Evolutionary conservation across 2,797 vertebrate species (phyloP).

Genomic region (Anguilla pacifica): DNA sequence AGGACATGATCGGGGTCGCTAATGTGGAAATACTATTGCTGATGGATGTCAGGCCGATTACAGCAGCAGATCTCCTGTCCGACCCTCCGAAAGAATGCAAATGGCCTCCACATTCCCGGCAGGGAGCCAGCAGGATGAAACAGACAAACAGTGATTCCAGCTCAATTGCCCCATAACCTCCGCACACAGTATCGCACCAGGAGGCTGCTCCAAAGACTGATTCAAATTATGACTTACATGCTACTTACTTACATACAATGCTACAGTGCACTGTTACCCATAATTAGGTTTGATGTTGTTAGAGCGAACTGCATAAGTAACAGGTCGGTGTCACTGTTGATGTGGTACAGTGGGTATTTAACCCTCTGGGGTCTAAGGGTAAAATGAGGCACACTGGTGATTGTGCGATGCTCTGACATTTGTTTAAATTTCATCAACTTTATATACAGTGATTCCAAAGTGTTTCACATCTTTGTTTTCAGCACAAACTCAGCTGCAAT

Average conservation of each 20-base stretch:
- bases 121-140: neutral
- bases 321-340: neutral
- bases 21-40: conserved; percentile 1
- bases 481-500: too few species aligned
- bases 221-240: neutral
- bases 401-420: too few species aligned
- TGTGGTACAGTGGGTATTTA: neutral
- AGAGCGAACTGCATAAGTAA: neutral
- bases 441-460: too few species aligned
- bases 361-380: too few species aligned
- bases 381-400: too few species aligned
- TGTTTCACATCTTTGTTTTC: too few species aligned
- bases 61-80: neutral
- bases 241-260: neutral
- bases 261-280: neutral
- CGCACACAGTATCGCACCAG: neutral
- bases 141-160: neutral
- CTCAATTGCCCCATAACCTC: neutral
- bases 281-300: neutral
- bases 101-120: neutral
- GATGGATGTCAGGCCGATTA: neutral
- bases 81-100: neutral
- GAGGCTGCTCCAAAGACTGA: neutral
- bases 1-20: neutral
- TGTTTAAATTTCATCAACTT: too few species aligned